phyloP scores from a whole-genome alignment of 2,888 invertebrate species.

The Nomada ruficornis region DNA sequence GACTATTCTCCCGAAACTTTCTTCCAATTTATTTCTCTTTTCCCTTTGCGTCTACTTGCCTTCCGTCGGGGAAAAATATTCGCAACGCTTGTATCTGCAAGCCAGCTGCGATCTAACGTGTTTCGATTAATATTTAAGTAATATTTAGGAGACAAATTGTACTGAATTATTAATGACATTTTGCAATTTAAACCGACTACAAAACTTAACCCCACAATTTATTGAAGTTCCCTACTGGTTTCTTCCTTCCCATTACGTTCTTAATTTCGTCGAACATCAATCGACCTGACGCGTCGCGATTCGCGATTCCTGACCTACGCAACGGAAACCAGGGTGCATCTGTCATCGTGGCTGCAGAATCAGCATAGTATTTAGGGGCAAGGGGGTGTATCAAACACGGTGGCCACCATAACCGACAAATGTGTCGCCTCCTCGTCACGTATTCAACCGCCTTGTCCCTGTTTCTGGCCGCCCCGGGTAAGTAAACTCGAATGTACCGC shows the following conservation, averaged over 20 bases:
- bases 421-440: constrained; percentile 57
- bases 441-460: constrained; percentile 55
- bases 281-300: neutral
- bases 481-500: constrained; percentile 57
- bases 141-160: too few relatives aligned
- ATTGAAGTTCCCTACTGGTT: too few relatives aligned
- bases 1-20: neutral
- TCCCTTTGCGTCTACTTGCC: neutral
- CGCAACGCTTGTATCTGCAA: neutral
- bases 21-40: neutral
- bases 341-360: constrained; percentile 45
- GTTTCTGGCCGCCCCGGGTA: constrained; percentile 39
- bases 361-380: constrained; percentile 41
- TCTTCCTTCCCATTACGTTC: neutral
- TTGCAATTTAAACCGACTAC: too few relatives aligned
- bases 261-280: neutral
- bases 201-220: too few relatives aligned
- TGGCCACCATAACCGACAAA: constrained; percentile 55
- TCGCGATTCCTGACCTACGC: constrained; percentile 7
- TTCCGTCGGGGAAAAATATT: neutral
- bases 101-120: neutral
- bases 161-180: too few relatives aligned
- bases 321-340: constrained; percentile 28
- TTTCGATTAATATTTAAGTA: neutral
- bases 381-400: constrained; percentile 45